Evolutionary conservation across 2,797 vertebrate genomes (phyloP), one percentile per base, ranked within the genome.

Genomic region (Clangula hyemalis): DNA sequence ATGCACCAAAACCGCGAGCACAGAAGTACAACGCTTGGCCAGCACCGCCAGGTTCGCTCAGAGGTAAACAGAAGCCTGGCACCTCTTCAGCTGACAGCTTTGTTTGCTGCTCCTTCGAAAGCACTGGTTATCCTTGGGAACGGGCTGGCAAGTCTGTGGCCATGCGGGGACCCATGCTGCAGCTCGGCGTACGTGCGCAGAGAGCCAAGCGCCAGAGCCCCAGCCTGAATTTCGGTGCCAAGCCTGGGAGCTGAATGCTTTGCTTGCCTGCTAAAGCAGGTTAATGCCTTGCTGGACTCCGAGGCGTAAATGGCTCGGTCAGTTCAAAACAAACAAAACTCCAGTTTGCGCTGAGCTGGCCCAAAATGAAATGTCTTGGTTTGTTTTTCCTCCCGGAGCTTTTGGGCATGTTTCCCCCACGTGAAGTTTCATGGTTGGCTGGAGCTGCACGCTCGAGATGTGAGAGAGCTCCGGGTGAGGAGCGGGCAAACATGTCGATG

Each of bases 281-380:
- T 93, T 95, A 95, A 92, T 47, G 78, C 87, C 79, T 94, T 8
- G 0, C 91, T 89, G 92, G 92, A 15, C 74, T 91, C 70, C 0
- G 0, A 14, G 38, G 2, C 2, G 8, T 41, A 87, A 75, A 0
- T 1, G 11, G 77, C 87, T 93, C 7, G 47, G 73, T 72, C 87
- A 53, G 77, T 90, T 95, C 87, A 92, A 90, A 95, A 53, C 82
- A 92, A 96, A 90, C 62, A 88, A 43, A 81, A 94, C 90, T 91
- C 87, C 80, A 60, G 20, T 78, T 93, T 95, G 89, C 79, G 62
- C 47, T 66, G 85, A 91, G 87, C 73, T 84, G 85, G 71, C 83
- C 74, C 47, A 22, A 57, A 79, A 85, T 45, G 4, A 54, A 88
- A 90, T 53, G 58, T 73, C 49, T 91, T n/a, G 53, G 57, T 87